Conservation (phyloP, 2,888 invertebrate species). For the Stenolophus ochropezus region DNA sequence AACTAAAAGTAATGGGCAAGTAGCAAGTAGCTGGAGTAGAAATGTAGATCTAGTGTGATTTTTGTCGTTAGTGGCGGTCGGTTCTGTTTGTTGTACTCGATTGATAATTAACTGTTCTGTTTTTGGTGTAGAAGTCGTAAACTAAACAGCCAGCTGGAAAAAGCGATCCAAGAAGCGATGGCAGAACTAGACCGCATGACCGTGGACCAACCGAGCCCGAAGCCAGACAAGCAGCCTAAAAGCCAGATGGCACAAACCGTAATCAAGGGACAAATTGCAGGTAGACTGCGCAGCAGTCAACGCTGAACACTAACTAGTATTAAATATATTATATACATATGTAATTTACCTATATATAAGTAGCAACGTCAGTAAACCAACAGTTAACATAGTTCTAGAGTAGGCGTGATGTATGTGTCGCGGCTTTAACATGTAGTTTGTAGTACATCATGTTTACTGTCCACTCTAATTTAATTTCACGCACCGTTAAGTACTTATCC, state of each 20-base stretch:
- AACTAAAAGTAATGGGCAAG: too few relatives aligned
- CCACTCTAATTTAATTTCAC: constrained; percentile 18
- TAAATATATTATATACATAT: constrained; percentile 54
- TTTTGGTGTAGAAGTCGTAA: constrained; percentile 85
- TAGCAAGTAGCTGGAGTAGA: too few relatives aligned
- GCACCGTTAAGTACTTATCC: constrained; percentile 22
- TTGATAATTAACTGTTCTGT: background rate
- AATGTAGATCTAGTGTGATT: too few relatives aligned
- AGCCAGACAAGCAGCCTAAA: constrained; percentile 67
- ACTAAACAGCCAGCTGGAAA: constrained; percentile 91
- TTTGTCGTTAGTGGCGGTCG: too few relatives aligned
- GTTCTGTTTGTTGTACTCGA: too few relatives aligned
- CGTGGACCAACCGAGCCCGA: constrained; percentile 68
- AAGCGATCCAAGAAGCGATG: constrained; percentile 95
- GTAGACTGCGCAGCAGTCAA: constrained; percentile 75
- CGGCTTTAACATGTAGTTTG: constrained; percentile 46
- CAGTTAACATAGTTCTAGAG: constrained; percentile 35
- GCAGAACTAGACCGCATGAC: constrained; percentile 86
- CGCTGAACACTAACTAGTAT: constrained; percentile 70
- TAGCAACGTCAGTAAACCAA: constrained; percentile 30
- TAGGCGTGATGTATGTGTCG: constrained; percentile 48
- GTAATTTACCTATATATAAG: constrained; percentile 42
- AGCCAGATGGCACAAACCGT: constrained; percentile 53
- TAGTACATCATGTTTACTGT: constrained; percentile 50
- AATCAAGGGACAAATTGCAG: constrained; percentile 68